phyloP scores from a whole-genome alignment of 2,888 invertebrate genomes.

The Nasonovia ribisnigri region DNA sequence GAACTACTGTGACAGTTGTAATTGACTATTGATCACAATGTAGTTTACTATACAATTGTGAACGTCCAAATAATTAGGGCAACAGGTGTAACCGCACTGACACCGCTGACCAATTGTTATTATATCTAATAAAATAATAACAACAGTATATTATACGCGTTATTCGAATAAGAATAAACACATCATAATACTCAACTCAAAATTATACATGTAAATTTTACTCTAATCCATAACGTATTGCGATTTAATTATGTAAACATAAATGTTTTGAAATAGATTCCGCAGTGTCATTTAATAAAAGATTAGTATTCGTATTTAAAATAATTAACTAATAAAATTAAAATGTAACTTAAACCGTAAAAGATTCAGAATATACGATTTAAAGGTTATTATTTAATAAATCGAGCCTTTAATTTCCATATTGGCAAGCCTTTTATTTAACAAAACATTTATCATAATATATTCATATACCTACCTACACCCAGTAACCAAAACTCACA shows the following conservation, averaged over 20 bases:
- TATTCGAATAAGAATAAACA: not conserved
- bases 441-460: not conserved
- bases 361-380: not conserved
- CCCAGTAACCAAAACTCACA: not conserved
- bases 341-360: not conserved
- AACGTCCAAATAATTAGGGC: not conserved
- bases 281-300: not conserved
- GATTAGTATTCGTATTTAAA: not conserved
- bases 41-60: not conserved
- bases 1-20: not conserved
- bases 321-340: not conserved
- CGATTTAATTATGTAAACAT: not conserved
- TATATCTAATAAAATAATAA: not conserved
- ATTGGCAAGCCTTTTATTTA: not conserved
- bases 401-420: not conserved
- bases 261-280: not conserved
- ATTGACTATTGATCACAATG: not conserved
- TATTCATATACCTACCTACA: not conserved
- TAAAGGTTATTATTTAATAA: too few species aligned
- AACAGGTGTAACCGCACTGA: not conserved
- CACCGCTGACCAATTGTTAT: not conserved
- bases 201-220: not conserved
- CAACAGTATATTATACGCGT: not conserved
- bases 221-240: not conserved
- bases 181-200: not conserved